phyloP scores from a whole-genome alignment of 2,113 vertebrate genomes.

The Suricata suricatta region DNA sequence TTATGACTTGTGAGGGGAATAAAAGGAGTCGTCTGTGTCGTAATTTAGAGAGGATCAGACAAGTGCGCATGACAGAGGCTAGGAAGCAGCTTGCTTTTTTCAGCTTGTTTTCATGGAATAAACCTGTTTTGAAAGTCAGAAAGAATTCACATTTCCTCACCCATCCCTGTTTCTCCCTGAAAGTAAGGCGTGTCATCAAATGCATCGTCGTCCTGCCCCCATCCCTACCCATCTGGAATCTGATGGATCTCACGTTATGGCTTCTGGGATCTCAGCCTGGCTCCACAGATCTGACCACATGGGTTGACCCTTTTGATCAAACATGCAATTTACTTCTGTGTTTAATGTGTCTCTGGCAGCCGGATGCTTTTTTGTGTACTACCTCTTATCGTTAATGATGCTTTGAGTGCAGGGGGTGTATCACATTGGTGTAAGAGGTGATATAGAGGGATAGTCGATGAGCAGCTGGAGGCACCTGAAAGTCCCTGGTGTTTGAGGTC shows the following conservation, averaged over 20 bases:
- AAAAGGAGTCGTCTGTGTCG: background rate
- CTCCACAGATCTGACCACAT: background rate
- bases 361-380: background rate
- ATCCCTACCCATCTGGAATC: background rate
- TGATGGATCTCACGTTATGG: accelerated
- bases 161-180: background rate
- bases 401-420: background rate
- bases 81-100: constrained; percentile 7
- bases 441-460: background rate
- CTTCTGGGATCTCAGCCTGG: background rate
- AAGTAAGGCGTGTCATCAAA: background rate
- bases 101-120: background rate
- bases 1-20: background rate
- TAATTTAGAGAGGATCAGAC: constrained; percentile 16
- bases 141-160: background rate
- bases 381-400: background rate
- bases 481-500: accelerated
- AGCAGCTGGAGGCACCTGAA: background rate
- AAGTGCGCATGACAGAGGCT: background rate
- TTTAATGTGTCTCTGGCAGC: background rate
- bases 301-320: background rate
- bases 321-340: background rate
- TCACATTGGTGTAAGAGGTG: background rate
- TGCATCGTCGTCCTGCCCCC: background rate
- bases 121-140: background rate